phyloP scores from a whole-genome alignment of 30 jellyfish, hydroid and myxozoan species.

The Hydra vulgaris region DNA sequence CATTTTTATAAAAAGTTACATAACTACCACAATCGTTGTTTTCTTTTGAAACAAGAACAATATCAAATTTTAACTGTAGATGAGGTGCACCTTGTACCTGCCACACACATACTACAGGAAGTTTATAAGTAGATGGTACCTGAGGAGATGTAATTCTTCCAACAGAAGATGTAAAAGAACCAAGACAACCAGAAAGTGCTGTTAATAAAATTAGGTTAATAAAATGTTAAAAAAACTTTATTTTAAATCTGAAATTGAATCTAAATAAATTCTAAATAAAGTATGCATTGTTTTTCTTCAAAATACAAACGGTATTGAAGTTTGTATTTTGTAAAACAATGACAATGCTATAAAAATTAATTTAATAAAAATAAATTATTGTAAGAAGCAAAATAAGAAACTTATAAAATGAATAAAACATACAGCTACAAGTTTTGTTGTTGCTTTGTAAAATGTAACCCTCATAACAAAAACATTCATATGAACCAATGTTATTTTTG shows the following conservation, averaged over 20 bases:
- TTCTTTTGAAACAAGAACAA: constrained; percentile 53
- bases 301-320: no score
- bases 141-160: constrained; percentile 53
- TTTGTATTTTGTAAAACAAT: no score
- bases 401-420: neutral
- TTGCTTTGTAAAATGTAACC: constrained; percentile 56
- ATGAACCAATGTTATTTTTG: constrained; percentile 58
- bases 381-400: neutral
- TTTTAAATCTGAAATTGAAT: no score
- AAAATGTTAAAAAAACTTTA: neutral
- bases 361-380: no score
- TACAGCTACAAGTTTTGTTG: constrained; percentile 54
- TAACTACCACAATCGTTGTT: constrained; percentile 37
- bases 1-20: constrained; percentile 15
- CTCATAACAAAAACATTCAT: constrained; percentile 53
- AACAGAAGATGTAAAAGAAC: constrained; percentile 27
- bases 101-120: constrained; percentile 58
- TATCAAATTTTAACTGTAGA: constrained; percentile 30
- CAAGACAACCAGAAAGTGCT: constrained; percentile 70
- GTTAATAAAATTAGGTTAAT: neutral
- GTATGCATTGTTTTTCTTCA: no score
- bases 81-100: constrained; percentile 21
- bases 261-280: no score
- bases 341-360: no score
- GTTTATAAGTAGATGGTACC: constrained; percentile 45